Evolutionary conservation across 1,140 invertebrate species (phyloP).

Genomic region (Helicoverpa zea): DNA sequence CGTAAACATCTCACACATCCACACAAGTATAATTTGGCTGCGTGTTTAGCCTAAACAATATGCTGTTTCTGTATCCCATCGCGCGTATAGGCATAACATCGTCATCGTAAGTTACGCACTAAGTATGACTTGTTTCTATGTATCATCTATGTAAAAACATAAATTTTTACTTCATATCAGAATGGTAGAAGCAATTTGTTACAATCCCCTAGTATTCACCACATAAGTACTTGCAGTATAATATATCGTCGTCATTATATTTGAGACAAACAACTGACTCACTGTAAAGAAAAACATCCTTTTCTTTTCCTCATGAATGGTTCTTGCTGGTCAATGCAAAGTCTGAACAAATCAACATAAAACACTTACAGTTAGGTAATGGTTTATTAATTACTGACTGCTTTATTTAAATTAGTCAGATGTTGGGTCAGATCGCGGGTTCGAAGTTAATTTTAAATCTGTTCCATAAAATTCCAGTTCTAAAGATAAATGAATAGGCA

Average conservation of each 20-base stretch:
- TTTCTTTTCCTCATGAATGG: not conserved
- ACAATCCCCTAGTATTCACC: not conserved
- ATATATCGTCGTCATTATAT: not conserved
- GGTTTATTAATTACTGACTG: no score
- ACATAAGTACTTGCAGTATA: no score
- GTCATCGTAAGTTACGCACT: conserved; percentile 5
- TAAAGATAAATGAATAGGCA: not conserved
- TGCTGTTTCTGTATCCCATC: conserved; percentile 14
- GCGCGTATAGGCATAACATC: conserved; percentile 44
- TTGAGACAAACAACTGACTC: conserved; percentile 4
- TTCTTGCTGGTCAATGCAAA: conserved; percentile 6
- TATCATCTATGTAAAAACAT: no score
- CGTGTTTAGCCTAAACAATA: conserved; percentile 34
- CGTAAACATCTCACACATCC: conserved; percentile 2
- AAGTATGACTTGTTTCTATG: not conserved
- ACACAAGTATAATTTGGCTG: conserved; percentile 8
- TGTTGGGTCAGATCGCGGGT: not conserved
- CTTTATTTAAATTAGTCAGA: no score
- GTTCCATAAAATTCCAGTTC: not conserved
- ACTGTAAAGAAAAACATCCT: conserved; percentile 6
- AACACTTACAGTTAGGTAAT: not conserved
- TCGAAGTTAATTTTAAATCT: not conserved
- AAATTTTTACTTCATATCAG: no score
- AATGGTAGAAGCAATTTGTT: not conserved
- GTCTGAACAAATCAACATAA: not conserved